Percentiles rank a stretch among this genome's conserved stretches.
phyloP scores from a whole-genome alignment of 2,113 vertebrate genomes.

The Pseudopodoces humilis region DNA sequence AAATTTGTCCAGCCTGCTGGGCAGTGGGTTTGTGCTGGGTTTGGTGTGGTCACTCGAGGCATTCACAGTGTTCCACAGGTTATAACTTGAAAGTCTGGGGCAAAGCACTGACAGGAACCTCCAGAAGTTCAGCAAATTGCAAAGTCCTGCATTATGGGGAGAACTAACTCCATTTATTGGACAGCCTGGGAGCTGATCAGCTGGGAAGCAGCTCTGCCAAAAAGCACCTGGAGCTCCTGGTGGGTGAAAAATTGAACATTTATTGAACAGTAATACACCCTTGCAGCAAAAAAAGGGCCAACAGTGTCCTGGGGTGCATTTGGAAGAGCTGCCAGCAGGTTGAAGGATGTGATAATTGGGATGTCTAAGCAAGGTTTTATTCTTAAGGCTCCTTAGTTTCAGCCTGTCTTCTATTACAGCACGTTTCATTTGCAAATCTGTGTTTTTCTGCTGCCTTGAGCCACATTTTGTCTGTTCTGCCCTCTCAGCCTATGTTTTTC shows the following conservation, averaged over 20 bases:
- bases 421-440: neutral
- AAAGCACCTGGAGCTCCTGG: neutral
- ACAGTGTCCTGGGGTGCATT: neutral
- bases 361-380: neutral
- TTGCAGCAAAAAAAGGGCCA: neutral
- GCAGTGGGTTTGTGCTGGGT: neutral
- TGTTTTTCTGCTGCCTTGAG: neutral
- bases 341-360: neutral
- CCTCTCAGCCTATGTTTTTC: neutral
- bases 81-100: fast-evolving
- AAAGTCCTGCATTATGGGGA: fast-evolving
- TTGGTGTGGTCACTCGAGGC: too few relatives aligned
- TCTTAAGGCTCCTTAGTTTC: neutral
- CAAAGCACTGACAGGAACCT: neutral
- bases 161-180: neutral
- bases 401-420: neutral
- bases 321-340: neutral
- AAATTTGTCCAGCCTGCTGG: fast-evolving
- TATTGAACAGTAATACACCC: neutral
- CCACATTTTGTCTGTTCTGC: neutral
- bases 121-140: fast-evolving
- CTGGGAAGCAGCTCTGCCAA: neutral
- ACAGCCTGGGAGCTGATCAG: neutral
- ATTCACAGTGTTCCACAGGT: neutral
- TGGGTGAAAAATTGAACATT: neutral